Evolutionary conservation across 2,797 vertebrate genomes (phyloP), one percentile per base, ranked within the genome.

Genomic region (Leuciscus waleckii): DNA sequence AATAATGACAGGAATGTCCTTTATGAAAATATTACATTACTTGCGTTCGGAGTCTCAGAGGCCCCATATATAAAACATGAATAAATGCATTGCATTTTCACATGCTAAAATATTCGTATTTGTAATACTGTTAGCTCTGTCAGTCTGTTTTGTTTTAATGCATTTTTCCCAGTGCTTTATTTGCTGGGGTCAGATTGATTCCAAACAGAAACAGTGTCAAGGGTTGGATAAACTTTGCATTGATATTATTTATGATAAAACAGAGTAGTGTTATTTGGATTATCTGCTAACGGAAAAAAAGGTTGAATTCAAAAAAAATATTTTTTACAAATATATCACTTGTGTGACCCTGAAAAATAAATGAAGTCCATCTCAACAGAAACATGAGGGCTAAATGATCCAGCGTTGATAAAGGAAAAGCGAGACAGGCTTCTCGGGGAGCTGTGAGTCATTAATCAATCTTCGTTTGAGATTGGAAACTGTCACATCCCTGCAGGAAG

Each of bases 391-490:
- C 51, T 61, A 69, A 68, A 37, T 51, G 46, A 54, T 56, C 21
- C 37, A 1, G n/a, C 13, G 10, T 63, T 71, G 65, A 78, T 51
- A 75, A 83, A 46, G 56, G 26, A 74, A 79, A 81, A 79, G 43
- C 29, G 4, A 77, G 65, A 39, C 51, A 63, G 51, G 68, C 51
- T 71, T 81, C 51, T 58, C 2, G 17, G 41, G 65, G 71, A 82
- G 32, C 81, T 74, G 70, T 83, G 69, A 67, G 63, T 77, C 76
- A 69, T 82, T 83, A 79, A 83, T 83, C 80, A 87, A 73, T 87
- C 75, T 78, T 65, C 43, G 73, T 76, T 56, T 85, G 46, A 79
- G 58, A 70, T 65, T 70, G 32, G 65, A 82, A 77, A 54, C 56
- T 86, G 85, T 78, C 81, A 77, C 43, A 56, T 63, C 43, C n/a